These are phyloP conservation scores for Bradysia coprophila DNA, from an alignment of 1,140 invertebrate species.

Conservation along the genomic window DNA sequence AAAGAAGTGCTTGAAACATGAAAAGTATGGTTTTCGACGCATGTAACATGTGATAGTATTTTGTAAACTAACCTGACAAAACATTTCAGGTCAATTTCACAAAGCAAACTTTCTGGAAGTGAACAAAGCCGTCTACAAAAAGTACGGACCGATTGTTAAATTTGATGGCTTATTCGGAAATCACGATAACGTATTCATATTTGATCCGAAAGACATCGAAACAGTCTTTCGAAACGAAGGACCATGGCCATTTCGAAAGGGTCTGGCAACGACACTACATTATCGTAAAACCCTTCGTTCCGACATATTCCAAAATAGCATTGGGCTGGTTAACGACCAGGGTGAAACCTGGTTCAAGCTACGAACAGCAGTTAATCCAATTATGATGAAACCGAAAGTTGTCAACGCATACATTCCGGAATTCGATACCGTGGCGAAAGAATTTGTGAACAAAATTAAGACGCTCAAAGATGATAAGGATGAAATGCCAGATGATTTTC, in stretches of 20 bases:
- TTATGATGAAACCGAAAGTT: no score
- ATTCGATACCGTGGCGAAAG: not conserved
- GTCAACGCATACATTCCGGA: not conserved
- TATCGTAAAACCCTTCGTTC: slow-evolving; percentile 5
- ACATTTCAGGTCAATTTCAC: no score
- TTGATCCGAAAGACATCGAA: slow-evolving; percentile 7
- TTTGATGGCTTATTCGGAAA: slow-evolving; percentile 3
- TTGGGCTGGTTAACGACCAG: slow-evolving; percentile 2
- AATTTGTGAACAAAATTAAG: slow-evolving; percentile 24
- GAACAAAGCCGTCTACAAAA: no score
- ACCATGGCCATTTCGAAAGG: slow-evolving; percentile 3
- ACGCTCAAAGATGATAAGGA: slow-evolving; percentile 27
- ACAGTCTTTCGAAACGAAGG: no score
- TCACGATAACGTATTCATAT: slow-evolving; percentile 1
- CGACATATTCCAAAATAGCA: slow-evolving; percentile 5
- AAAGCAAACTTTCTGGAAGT: no score
- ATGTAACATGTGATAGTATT: no score
- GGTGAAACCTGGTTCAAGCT: slow-evolving; percentile 7
- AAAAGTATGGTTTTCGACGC: no score
- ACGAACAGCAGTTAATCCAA: no score
- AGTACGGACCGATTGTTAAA: no score
- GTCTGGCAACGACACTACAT: slow-evolving; percentile 4
- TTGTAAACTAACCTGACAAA: no score
- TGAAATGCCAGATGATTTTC: slow-evolving; percentile 32
- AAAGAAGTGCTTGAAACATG: no score